A percentile compares a stretch with the other conserved stretches of the same genome.
Evolutionary conservation across 37 sponge, comb jelly and placozoan species (phyloP).

Genomic region (Crambe crambe): DNA sequence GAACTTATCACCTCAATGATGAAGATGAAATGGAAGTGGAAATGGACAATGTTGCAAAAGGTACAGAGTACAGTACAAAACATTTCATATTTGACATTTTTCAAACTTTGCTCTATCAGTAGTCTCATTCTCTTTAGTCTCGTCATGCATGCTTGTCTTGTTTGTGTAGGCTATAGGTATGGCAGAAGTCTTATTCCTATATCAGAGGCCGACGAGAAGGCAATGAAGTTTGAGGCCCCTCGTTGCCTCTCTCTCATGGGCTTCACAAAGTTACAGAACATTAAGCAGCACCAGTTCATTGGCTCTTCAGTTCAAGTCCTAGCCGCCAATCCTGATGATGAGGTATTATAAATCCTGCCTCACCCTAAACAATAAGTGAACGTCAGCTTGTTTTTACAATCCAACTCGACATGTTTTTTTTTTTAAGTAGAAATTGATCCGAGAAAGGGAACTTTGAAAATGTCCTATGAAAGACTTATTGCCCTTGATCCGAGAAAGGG

Average conservation of each 20-base stretch:
- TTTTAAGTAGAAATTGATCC: too few relatives aligned
- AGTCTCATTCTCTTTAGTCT: too few relatives aligned
- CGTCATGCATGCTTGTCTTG: too few relatives aligned
- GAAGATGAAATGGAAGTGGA: constrained; percentile 94
- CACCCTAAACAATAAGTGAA: too few relatives aligned
- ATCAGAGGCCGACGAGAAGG: constrained; percentile 66
- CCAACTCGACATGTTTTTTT: too few relatives aligned
- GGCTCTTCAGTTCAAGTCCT: constrained; percentile 76
- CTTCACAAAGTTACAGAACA: constrained; percentile 57
- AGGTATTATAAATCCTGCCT: constrained; percentile 23
- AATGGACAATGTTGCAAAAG: constrained; percentile 73
- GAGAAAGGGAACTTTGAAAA: too few relatives aligned
- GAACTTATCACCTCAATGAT: constrained; percentile 85
- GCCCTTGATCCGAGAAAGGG: too few relatives aligned
- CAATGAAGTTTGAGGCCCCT: constrained; percentile 65
- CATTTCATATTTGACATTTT: too few relatives aligned
- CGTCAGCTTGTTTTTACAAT: too few relatives aligned
- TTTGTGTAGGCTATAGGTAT: constrained; percentile 94
- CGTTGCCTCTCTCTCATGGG: constrained; percentile 82
- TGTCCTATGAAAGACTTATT: too few relatives aligned
- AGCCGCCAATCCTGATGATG: constrained; percentile 65
- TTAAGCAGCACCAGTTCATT: constrained; percentile 55
- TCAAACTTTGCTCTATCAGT: too few relatives aligned
- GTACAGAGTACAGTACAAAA: constrained; percentile 29
- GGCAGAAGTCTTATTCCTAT: constrained; percentile 90